phyloP scores from a whole-genome alignment of 2,113 vertebrate species.

The Semnornis frantzii region DNA sequence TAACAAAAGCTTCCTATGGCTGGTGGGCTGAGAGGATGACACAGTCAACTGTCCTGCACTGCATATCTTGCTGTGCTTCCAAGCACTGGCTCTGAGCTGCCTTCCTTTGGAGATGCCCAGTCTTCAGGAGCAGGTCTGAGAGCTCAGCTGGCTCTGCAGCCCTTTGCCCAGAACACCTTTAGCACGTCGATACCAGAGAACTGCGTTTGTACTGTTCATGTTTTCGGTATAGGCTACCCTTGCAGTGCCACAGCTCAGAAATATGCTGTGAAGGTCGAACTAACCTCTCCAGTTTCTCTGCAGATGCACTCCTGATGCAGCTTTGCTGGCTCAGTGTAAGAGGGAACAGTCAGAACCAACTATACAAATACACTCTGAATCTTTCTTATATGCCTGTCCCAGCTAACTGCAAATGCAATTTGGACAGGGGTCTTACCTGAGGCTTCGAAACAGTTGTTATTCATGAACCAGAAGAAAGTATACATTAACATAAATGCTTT shows the following conservation, averaged over 20 bases:
- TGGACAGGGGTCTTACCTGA: not conserved
- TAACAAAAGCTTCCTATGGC: not conserved
- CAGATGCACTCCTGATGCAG: not conserved
- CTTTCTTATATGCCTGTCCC: not conserved
- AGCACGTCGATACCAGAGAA: not conserved
- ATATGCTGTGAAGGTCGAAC: not conserved
- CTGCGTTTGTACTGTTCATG: not conserved
- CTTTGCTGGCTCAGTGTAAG: not conserved
- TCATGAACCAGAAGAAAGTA: slow-evolving; percentile 16
- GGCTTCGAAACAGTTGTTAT: not conserved
- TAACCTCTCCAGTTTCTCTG: not conserved
- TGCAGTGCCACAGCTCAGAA: not conserved
- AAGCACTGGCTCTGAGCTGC: not conserved
- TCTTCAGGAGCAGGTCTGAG: not conserved
- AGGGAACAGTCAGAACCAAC: not conserved
- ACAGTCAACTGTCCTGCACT: not conserved
- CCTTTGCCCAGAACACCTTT: not conserved
- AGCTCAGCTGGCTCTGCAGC: not conserved
- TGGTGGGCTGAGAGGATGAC: not conserved
- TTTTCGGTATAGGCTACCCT: not conserved
- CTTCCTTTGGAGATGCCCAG: not conserved
- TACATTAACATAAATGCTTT: slow-evolving; percentile 59
- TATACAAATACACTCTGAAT: not conserved
- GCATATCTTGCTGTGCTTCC: not conserved
- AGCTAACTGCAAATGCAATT: not conserved